Evolutionary conservation across 2,797 vertebrate species (phyloP).

Genomic region (Coregonus sp.): DNA sequence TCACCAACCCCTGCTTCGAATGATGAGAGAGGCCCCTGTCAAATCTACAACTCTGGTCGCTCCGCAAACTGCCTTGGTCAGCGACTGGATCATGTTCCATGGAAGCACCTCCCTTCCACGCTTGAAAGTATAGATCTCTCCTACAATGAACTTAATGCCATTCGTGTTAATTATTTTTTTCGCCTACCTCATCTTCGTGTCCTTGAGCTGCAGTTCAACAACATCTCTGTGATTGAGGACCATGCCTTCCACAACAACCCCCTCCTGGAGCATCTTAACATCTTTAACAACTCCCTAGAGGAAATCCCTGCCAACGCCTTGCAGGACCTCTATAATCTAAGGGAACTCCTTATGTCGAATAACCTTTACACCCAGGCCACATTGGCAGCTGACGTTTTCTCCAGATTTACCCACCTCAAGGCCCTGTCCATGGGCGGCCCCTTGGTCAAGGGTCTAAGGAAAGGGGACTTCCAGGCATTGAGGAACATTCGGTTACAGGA

Average conservation of each 20-base stretch:
- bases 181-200: constrained; percentile 60
- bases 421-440: constrained; percentile 80
- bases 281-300: constrained; percentile 83
- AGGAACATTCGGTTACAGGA: constrained; percentile 62
- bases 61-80: constrained; percentile 73
- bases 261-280: constrained; percentile 70
- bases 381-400: constrained; percentile 65
- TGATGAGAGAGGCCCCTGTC: constrained; percentile 39
- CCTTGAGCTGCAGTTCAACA: constrained; percentile 76
- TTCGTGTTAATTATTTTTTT: constrained; percentile 63
- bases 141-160: constrained; percentile 72
- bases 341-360: constrained; percentile 77
- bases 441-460: constrained; percentile 67
- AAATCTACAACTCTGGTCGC: constrained; percentile 46
- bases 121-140: constrained; percentile 79
- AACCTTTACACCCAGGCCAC: constrained; percentile 76
- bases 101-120: constrained; percentile 57
- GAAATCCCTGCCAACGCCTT: constrained; percentile 74
- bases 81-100: constrained; percentile 69
- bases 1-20: constrained; percentile 24
- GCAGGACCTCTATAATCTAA: constrained; percentile 66
- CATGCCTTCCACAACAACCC: constrained; percentile 73
- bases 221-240: constrained; percentile 74
- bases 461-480: constrained; percentile 71
- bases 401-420: constrained; percentile 62